Base-by-base conservation (phyloP, 2,797 vertebrate species). In the Ambastaia sidthimunki region DNA sequence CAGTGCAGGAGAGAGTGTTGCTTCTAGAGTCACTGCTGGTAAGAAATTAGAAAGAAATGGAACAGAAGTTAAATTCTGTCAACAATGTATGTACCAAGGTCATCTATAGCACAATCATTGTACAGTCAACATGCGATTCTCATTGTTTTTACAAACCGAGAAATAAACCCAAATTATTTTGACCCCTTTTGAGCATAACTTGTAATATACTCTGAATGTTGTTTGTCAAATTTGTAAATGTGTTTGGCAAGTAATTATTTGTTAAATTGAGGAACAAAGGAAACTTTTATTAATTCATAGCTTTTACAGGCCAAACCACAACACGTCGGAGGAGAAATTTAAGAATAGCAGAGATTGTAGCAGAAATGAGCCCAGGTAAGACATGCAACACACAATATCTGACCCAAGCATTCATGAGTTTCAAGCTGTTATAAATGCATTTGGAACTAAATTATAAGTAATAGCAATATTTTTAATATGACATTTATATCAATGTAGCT, bases 321-420 rank as follows among this genome's bases (percentile, higher is more conserved):
- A 1, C 3, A 52, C 92, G 92, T 9, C 87, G 83, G 54, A 89
- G 85, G 85, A 92, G 94, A 89, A 83, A 90, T 80, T 65, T 93
- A 52, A 16, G 19, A 31, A 70, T 25, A 5, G 54, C 52, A 37
- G 1, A 76, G 65, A 37, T 88, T 1, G 1, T 82, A 1, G 63
- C 66, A 65, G 52, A 1, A 62, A 34, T 81, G 60, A 67, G 18
- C 18, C 18, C 23, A 19, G 82, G 92, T 92, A 55, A 89, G 80
- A 28, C 10, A 65, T 19, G 28, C 15, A 18, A 63, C 28, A 63
- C 31, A 37, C 18, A n/a, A n/a, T 6, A 28, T 28, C 28, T 28
- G 2, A 28, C 28, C 28, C 28, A 28, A 28, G 28, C 13, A n/a
- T 6, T 52, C 6, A n/a, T 52, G 50, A 52, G 28, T 28, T 28